Evolutionary conservation across 2,797 vertebrate species (phyloP).

Genomic region (Lemur catta): DNA sequence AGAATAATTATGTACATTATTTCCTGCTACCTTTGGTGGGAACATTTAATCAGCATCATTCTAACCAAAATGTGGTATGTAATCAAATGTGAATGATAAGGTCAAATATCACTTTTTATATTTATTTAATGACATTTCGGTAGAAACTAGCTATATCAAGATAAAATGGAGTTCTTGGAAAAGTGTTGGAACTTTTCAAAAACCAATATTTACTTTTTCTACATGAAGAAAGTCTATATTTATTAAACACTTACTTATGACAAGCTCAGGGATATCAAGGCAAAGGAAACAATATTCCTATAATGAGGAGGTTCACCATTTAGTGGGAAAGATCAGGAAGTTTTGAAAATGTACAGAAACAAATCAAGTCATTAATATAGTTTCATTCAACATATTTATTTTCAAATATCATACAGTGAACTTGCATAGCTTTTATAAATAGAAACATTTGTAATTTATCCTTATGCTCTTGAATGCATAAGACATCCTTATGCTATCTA

Average conservation of each 20-base stretch:
- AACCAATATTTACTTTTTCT: not conserved
- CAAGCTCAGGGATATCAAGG: not conserved
- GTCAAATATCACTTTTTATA: not conserved
- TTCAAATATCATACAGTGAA: not conserved
- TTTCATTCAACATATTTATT: not conserved
- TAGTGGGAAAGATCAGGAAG: not conserved
- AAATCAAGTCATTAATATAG: not conserved
- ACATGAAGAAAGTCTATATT: not conserved
- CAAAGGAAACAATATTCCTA: not conserved
- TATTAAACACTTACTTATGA: not conserved
- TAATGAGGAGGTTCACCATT: not conserved
- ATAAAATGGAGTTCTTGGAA: slow-evolving; percentile 1
- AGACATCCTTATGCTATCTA: not conserved
- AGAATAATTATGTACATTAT: not conserved
- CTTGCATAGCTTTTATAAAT: not conserved
- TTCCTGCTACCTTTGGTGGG: not conserved
- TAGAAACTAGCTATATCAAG: not conserved
- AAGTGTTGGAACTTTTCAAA: not conserved
- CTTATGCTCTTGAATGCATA: not conserved
- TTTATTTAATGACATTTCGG: not conserved
- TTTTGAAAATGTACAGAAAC: not conserved
- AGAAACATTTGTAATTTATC: not conserved
- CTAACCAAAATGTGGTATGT: not conserved
- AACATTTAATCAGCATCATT: not conserved
- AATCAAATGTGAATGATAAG: slow-evolving; percentile 2